These are phyloP conservation scores for Eupeodes luniger DNA, from an alignment of 2,888 invertebrate species.

Conservation along the genomic window DNA sequence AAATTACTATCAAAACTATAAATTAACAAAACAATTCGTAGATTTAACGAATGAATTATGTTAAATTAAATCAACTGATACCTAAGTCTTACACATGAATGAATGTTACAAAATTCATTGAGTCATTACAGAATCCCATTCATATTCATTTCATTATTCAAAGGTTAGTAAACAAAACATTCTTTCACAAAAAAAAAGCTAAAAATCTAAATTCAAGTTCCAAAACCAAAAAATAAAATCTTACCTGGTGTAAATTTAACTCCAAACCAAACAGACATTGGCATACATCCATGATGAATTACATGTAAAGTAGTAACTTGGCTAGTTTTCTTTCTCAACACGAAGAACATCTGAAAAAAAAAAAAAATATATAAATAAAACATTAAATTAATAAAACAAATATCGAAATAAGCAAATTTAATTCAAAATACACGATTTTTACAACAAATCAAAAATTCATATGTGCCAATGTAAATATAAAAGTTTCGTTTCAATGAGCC, in stretches of 20 bases:
- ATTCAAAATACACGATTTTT: slow-evolving; percentile 19
- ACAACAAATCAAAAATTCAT: neutral
- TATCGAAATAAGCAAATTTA: neutral
- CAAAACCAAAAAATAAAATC: slow-evolving; percentile 60
- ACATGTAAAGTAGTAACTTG: slow-evolving; percentile 97
- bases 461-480: slow-evolving; percentile 5
- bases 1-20: no score
- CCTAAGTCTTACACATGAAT: no score
- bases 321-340: slow-evolving; percentile 96
- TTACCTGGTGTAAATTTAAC: slow-evolving; percentile 97
- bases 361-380: slow-evolving; percentile 80
- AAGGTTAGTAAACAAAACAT: neutral
- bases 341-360: slow-evolving; percentile 93
- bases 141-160: no score
- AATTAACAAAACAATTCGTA: no score
- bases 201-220: neutral
- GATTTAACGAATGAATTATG: no score
- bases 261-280: slow-evolving; percentile 98
- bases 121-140: no score
- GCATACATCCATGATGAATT: slow-evolving; percentile 98
- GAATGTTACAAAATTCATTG: neutral
- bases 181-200: neutral
- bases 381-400: slow-evolving; percentile 45
- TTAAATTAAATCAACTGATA: no score
- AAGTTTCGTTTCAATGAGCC: slow-evolving; percentile 9